These are phyloP conservation scores for Poecile atricapillus DNA, from an alignment of 2,113 vertebrate species.

Conservation along the genomic window DNA sequence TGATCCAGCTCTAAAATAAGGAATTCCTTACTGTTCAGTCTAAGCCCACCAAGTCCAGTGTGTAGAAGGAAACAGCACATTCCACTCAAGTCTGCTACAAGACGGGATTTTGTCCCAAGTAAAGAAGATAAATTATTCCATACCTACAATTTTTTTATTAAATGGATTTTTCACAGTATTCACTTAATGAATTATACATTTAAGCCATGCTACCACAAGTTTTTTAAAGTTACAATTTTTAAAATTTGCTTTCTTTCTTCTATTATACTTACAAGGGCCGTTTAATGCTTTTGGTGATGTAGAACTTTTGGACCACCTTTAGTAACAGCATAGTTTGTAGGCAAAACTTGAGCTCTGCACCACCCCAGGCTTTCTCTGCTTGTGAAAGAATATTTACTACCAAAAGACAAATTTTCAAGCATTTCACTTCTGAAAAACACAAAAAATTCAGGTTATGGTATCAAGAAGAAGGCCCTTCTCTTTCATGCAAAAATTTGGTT, in stretches of 20 bases:
- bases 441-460: not conserved
- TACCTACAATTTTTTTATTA: not conserved
- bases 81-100: not conserved
- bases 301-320: not conserved
- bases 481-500: slow-evolving; percentile 5
- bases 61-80: not conserved
- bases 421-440: not conserved
- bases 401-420: not conserved
- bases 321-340: not conserved
- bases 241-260: not conserved
- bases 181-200: not conserved
- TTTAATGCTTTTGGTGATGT: not conserved
- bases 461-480: not conserved
- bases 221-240: not conserved
- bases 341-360: not conserved
- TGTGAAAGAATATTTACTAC: not conserved
- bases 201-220: not conserved
- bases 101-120: not conserved
- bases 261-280: not conserved
- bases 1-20: not conserved
- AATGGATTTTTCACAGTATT: not conserved
- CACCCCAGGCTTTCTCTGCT: not conserved
- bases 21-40: not conserved
- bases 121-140: not conserved
- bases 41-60: not conserved